A percentile compares a stretch with the other conserved stretches of the same genome.
Conservation (phyloP, 2,888 invertebrate genomes). For the Erebia aethiops region DNA sequence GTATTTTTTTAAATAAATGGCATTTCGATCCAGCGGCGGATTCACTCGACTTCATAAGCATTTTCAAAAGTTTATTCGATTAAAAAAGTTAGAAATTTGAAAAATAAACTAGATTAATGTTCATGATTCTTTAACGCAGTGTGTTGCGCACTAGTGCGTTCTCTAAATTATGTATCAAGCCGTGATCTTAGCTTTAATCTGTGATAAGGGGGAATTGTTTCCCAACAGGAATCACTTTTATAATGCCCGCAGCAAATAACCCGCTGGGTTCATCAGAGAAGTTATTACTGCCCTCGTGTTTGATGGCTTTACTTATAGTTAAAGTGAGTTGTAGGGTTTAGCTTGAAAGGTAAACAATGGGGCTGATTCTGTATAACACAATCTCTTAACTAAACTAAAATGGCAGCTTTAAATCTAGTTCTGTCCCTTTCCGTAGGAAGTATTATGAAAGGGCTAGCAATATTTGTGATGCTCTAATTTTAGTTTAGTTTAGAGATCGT, state of each 20-base stretch:
- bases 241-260: conserved; percentile 40
- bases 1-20: too few species aligned
- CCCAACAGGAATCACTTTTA: conserved; percentile 39
- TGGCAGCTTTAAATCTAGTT: too few species aligned
- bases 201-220: conserved; percentile 50
- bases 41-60: too few species aligned
- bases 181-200: conserved; percentile 60
- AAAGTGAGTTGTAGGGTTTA: background rate
- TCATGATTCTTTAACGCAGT: conserved; percentile 38
- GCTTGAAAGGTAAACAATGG: background rate
- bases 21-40: too few species aligned
- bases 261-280: conserved; percentile 36
- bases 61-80: too few species aligned
- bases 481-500: too few species aligned
- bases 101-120: background rate
- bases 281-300: background rate
- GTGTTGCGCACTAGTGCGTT: conserved; percentile 49
- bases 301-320: background rate
- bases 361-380: too few species aligned
- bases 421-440: too few species aligned
- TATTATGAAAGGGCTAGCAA: too few species aligned
- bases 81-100: too few species aligned
- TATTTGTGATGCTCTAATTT: too few species aligned
- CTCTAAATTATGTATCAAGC: conserved; percentile 65
- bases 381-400: too few species aligned